Evolutionary conservation across 2,113 vertebrate species (phyloP).

Genomic region (Egretta garzetta): DNA sequence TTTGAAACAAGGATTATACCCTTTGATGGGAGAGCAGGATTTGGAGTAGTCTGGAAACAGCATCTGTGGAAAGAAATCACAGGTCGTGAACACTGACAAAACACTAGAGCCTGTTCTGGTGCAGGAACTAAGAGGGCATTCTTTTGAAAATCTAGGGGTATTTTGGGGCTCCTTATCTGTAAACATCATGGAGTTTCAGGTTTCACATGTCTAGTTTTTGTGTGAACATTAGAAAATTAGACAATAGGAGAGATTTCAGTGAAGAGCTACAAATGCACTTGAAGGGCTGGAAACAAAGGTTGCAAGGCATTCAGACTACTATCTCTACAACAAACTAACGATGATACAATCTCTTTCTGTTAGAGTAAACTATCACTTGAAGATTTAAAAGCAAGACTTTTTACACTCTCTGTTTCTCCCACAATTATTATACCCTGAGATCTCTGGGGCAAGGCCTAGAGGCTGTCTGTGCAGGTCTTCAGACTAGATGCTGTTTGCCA

Average conservation of each 20-base stretch:
- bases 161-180: neutral
- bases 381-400: neutral
- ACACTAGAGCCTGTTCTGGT: neutral
- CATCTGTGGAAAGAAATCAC: neutral
- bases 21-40: neutral
- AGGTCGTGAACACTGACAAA: neutral
- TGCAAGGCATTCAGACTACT: neutral
- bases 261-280: neutral
- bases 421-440: neutral
- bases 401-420: neutral
- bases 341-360: neutral
- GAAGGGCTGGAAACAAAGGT: neutral
- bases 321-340: neutral
- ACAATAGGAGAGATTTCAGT: neutral
- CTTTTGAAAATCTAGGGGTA: neutral
- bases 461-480: neutral
- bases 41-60: neutral
- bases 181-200: neutral
- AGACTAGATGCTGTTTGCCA: neutral
- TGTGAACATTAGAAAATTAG: neutral
- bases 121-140: neutral
- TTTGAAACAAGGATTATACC: neutral
- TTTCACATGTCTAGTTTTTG: neutral
- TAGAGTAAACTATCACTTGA: neutral
- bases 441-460: neutral